Conservation (phyloP, 2,888 invertebrate genomes). For the Poecilobothrus nobilitatus region DNA sequence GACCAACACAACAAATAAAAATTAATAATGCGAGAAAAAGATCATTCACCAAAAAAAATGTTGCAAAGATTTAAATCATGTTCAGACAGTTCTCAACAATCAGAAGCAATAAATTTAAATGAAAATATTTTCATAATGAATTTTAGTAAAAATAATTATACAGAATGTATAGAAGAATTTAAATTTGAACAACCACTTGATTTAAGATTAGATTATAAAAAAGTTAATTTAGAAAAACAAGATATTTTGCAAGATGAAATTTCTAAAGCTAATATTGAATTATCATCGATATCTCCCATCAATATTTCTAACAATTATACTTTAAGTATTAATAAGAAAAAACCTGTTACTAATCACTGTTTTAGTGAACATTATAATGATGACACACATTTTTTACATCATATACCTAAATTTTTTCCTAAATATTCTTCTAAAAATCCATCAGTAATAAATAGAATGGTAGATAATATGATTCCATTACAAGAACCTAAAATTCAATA, state of each 20-base stretch:
- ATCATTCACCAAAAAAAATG: constrained; percentile 85
- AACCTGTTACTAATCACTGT: not conserved
- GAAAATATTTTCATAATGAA: constrained; percentile 30
- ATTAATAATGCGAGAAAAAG: constrained; percentile 77
- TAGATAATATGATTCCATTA: no score
- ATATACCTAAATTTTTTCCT: no score
- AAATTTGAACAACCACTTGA: constrained; percentile 71
- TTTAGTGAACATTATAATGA: no score
- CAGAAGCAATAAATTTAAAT: constrained; percentile 31
- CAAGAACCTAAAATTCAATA: no score
- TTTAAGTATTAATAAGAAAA: not conserved
- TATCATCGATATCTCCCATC: no score
- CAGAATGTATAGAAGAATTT: no score
- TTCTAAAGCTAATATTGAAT: constrained; percentile 59
- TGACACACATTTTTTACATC: no score
- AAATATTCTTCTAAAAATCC: no score
- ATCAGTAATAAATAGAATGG: no score
- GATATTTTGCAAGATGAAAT: constrained; percentile 70
- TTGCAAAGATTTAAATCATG: constrained; percentile 66
- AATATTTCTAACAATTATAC: not conserved
- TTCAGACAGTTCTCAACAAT: constrained; percentile 43
- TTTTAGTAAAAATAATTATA: no score
- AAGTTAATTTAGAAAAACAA: constrained; percentile 39
- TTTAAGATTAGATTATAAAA: constrained; percentile 77
- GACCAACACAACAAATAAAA: no score